Conservation (phyloP, 2,888 invertebrate species). For the Lithophane semibrunnea region DNA sequence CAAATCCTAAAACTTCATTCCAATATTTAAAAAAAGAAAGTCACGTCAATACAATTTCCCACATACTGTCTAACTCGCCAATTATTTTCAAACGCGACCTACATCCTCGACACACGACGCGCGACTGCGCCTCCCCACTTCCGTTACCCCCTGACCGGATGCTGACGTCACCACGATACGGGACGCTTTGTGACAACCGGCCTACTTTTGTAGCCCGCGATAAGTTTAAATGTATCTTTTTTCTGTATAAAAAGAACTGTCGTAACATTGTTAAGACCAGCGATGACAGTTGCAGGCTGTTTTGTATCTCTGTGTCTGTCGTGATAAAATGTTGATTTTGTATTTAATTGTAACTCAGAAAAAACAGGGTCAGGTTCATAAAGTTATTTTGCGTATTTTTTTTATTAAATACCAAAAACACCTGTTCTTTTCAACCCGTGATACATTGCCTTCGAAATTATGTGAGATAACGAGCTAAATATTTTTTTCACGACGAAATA, state of each 20-base stretch:
- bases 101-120: constrained; percentile 66
- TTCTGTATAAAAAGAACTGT: constrained; percentile 50
- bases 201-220: constrained; percentile 68
- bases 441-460: neutral
- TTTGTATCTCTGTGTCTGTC: neutral
- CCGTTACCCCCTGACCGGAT: constrained; percentile 66
- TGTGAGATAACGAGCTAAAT: neutral
- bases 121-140: constrained; percentile 68
- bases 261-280: constrained; percentile 1
- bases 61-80: constrained; percentile 30
- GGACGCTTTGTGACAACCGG: constrained; percentile 66
- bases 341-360: neutral
- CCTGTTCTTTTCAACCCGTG: neutral
- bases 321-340: neutral
- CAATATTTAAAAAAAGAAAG: neutral
- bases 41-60: neutral
- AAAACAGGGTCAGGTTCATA: neutral
- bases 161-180: constrained; percentile 64
- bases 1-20: neutral
- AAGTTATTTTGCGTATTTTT: neutral
- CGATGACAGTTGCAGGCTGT: constrained; percentile 14
- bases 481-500: neutral
- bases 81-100: constrained; percentile 68
- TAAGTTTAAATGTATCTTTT: constrained; percentile 62
- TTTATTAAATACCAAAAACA: neutral